Evolutionary conservation across 2,888 invertebrate genomes (phyloP), one percentile per base, ranked within the genome.

Genomic region (Morpho helenor): DNA sequence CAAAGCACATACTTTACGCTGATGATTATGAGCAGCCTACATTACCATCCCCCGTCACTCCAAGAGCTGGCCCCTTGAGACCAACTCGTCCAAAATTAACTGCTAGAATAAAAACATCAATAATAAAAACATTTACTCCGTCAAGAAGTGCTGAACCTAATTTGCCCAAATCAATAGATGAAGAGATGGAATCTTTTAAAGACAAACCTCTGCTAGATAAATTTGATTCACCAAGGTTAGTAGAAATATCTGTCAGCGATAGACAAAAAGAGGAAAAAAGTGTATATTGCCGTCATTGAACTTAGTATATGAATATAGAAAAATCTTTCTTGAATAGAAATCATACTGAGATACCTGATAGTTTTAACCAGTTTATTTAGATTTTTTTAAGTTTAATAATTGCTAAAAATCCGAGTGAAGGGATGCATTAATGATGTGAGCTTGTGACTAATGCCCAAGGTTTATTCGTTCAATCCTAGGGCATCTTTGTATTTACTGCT

Each of bases 121-220:
- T 55, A 49, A 49, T 57, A 49, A 40, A 23, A 45, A 7, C 49
- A 40, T 40, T 10, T n/a, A 43, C 40, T 51, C 52, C 59, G 46
- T 44, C 52, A 40, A 60, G 56, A 52, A 56, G 51, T 23, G 52
- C 46, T 42, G 62, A 62, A 42, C 45, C 62, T 22, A 55, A 59
- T 49, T 46, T 64, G 42, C 60, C 65, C 7, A 68, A 68, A 56
- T 63, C 66, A 8, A 63, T 69, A 6, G 67, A 71, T 44, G 66
- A 68, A 10, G 66, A 71, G 48, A 66, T 72, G 49, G 69, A 71
- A 39, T 63, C 64, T 7, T 65, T 70, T 10, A 72, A 71, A 42
- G 68, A 72, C 31, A 71, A 71, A 55, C 50, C 72, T 44, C 52
- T 71, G 54, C 52, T 68, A 40, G 69, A 72, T 39, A 70, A 68